A percentile compares a stretch with the other conserved stretches of the same genome.
These are phyloP conservation scores for Norana najaformis DNA, from an alignment of 2,888 invertebrate genomes.

Conservation along the genomic window DNA sequence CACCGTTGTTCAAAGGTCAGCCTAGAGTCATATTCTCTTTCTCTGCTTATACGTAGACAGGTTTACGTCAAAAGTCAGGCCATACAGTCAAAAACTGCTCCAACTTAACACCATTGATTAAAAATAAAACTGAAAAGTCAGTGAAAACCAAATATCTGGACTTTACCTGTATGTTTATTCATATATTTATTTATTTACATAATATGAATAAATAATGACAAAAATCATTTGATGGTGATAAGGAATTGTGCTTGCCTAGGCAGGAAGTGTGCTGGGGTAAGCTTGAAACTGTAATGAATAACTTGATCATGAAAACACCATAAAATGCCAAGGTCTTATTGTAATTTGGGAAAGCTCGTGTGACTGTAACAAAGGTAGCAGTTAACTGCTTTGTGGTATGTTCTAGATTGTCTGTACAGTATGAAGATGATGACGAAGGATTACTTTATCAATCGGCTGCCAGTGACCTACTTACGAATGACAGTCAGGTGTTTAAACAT, in stretches of 20 bases:
- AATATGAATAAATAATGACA: too few relatives aligned
- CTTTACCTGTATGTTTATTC: too few relatives aligned
- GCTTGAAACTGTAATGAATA: too few relatives aligned
- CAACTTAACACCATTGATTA: too few relatives aligned
- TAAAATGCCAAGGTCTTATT: not conserved
- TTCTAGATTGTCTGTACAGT: constrained; percentile 56
- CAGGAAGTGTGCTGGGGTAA: not conserved
- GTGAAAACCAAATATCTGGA: too few relatives aligned
- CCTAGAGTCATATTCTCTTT: not conserved
- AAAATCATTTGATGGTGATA: too few relatives aligned
- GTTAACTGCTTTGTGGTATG: not conserved
- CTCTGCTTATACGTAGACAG: not conserved
- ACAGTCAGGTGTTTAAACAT: constrained; percentile 31
- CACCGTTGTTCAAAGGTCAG: not conserved
- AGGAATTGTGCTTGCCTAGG: too few relatives aligned
- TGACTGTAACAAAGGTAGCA: not conserved
- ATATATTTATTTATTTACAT: too few relatives aligned
- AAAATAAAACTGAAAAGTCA: too few relatives aligned
- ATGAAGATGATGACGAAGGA: constrained; percentile 56
- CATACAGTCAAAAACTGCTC: not conserved
- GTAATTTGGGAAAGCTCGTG: not conserved
- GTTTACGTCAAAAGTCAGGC: not conserved
- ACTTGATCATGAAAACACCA: too few relatives aligned
- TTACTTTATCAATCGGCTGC: constrained; percentile 56
- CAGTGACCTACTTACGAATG: constrained; percentile 52